A percentile compares a stretch with the other conserved stretches of the same genome.
These are phyloP conservation scores for Caenorhabditis uteleia DNA, from an alignment of 2,888 invertebrate species.

Conservation along the genomic window DNA sequence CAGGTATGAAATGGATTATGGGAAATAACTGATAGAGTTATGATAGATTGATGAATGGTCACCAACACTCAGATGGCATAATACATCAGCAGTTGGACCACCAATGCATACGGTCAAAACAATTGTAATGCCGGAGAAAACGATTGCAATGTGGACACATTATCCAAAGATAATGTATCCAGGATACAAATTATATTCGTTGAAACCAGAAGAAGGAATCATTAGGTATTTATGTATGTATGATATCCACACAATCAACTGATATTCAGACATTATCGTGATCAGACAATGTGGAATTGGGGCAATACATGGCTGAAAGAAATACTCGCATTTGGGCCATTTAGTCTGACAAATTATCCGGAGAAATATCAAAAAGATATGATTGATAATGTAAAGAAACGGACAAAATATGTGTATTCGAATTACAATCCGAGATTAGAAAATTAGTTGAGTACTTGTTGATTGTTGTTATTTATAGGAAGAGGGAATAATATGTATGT, in stretches of 20 bases:
- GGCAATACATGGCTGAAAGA: constrained; percentile 34
- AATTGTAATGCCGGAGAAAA: constrained; percentile 26
- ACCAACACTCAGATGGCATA: constrained; percentile 32
- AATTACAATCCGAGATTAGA: constrained; percentile 18
- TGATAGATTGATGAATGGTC: constrained; percentile 11
- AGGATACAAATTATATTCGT: constrained; percentile 6
- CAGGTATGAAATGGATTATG: too few species aligned
- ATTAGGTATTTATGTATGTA: constrained; percentile 3
- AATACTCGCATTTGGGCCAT: constrained; percentile 20
- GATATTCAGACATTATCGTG: constrained; percentile 25
- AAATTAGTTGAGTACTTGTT: constrained; percentile 3
- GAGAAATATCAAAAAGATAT: constrained; percentile 16
- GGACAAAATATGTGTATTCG: constrained; percentile 31
- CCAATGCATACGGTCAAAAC: constrained; percentile 32
- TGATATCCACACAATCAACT: not conserved
- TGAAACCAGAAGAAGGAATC: constrained; percentile 28
- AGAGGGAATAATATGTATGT: constrained; percentile 4
- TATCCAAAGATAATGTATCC: constrained; percentile 19
- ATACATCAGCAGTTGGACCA: constrained; percentile 23
- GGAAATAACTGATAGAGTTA: not conserved
- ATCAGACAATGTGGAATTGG: constrained; percentile 33
- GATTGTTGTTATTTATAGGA: constrained; percentile 2
- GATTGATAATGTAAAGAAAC: constrained; percentile 15
- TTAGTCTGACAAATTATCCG: constrained; percentile 27
- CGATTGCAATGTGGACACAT: constrained; percentile 31